These are phyloP conservation scores for Habrosyne pyritoides DNA, from an alignment of 2,888 invertebrate species.

Conservation along the genomic window DNA sequence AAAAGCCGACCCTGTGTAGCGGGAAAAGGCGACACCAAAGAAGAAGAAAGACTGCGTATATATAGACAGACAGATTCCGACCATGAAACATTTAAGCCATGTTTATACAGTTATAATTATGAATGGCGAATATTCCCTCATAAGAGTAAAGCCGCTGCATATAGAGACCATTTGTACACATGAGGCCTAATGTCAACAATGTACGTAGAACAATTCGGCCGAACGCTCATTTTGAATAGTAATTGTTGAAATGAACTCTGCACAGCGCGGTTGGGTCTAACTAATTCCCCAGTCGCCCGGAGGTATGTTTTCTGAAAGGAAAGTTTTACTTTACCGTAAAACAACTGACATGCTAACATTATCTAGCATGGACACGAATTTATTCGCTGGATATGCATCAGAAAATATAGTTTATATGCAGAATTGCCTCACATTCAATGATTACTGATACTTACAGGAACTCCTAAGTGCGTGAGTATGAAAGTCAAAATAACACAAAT, in stretches of 20 bases:
- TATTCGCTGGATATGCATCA: background rate
- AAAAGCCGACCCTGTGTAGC: too few species aligned
- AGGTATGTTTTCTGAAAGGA: conserved; percentile 29
- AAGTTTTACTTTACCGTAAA: conserved; percentile 54
- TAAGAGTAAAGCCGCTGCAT: background rate
- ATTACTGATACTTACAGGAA: too few species aligned
- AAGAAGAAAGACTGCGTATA: too few species aligned
- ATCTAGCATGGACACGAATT: conserved; percentile 28
- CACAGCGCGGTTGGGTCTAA: conserved; percentile 28
- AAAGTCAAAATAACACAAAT: too few species aligned
- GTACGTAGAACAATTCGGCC: background rate
- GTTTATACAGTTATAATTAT: too few species aligned
- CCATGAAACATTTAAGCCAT: too few species aligned
- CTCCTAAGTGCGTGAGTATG: too few species aligned
- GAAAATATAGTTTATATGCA: too few species aligned
- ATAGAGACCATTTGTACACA: background rate
- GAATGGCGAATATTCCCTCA: background rate
- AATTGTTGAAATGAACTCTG: conserved; percentile 6
- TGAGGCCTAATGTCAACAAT: background rate
- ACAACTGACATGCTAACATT: conserved; percentile 55
- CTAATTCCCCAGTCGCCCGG: conserved; percentile 28
- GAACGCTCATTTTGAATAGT: background rate
- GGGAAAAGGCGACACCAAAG: too few species aligned
- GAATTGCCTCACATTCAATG: too few species aligned
- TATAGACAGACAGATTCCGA: too few species aligned